Evolutionary conservation across 2,797 vertebrate species (phyloP).

Genomic region (Otus scops): DNA sequence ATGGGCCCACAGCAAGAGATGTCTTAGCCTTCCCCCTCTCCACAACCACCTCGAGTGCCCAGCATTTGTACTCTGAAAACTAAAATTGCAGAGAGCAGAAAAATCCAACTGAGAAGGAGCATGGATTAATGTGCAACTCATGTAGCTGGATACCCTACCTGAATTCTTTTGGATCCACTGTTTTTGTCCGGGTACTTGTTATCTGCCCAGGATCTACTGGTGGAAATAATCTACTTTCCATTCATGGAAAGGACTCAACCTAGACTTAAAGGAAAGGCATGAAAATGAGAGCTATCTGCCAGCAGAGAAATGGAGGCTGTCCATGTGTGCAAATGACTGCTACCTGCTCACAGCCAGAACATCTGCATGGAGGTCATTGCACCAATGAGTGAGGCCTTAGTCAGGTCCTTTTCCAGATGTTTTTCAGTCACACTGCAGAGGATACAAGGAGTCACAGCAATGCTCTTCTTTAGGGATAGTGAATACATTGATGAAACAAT

Average conservation of each 20-base stretch:
- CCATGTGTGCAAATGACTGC: background rate
- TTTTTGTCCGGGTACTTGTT: background rate
- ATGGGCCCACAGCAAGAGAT: background rate
- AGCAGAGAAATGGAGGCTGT: background rate
- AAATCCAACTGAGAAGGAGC: background rate
- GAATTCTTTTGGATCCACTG: background rate
- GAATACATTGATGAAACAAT: background rate
- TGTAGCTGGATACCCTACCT: background rate
- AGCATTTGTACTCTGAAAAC: background rate
- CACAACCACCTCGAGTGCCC: background rate
- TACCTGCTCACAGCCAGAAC: background rate
- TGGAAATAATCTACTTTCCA: background rate
- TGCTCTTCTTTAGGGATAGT: background rate
- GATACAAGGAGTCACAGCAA: background rate
- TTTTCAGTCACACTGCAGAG: background rate
- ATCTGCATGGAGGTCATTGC: background rate
- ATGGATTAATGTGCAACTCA: background rate
- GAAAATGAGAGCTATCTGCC: background rate
- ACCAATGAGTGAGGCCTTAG: background rate
- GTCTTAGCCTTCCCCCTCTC: background rate
- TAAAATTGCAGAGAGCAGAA: background rate
- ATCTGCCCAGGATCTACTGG: background rate
- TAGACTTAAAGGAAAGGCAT: background rate
- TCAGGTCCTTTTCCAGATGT: background rate
- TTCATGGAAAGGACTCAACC: background rate